Evolutionary conservation across 2,888 invertebrate species (phyloP).

Genomic region (Acronicta leporina): DNA sequence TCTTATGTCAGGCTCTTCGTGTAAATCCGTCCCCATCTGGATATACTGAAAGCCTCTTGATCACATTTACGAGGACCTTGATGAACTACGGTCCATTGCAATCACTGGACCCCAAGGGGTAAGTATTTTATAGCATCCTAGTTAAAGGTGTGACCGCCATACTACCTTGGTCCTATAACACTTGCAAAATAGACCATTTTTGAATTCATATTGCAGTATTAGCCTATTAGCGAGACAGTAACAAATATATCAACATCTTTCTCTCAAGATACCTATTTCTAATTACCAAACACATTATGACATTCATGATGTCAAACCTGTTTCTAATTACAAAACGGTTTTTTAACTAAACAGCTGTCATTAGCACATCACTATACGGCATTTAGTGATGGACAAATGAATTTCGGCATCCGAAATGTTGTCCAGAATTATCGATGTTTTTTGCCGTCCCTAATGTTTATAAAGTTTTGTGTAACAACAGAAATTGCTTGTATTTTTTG

Average conservation of each 20-base stretch:
- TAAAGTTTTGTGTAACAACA: not conserved
- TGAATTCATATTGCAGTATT: constrained; percentile 35
- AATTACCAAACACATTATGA: constrained; percentile 31
- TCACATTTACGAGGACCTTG: too few relatives aligned
- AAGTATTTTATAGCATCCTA: too few relatives aligned
- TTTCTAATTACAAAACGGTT: constrained; percentile 41
- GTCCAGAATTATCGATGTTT: not conserved
- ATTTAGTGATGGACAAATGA: constrained; percentile 18
- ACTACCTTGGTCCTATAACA: not conserved
- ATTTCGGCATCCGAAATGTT: constrained; percentile 1
- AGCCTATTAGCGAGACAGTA: constrained; percentile 14
- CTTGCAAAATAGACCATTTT: constrained; percentile 18
- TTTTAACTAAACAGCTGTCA: constrained; percentile 11
- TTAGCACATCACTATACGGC: not conserved
- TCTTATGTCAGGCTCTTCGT: too few relatives aligned
- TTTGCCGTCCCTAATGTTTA: not conserved
- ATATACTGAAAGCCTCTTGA: too few relatives aligned
- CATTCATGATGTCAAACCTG: constrained; percentile 27
- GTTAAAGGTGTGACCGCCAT: too few relatives aligned
- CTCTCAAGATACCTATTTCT: constrained; percentile 26
- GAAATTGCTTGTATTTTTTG: too few relatives aligned
- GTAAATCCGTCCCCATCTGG: too few relatives aligned
- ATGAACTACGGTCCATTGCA: too few relatives aligned
- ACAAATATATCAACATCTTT: constrained; percentile 30
- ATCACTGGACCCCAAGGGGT: too few relatives aligned